Evolutionary conservation across 1,140 invertebrate genomes (phyloP), one percentile per base, ranked within the genome.

Genomic region (Pristionchus pacificus): DNA sequence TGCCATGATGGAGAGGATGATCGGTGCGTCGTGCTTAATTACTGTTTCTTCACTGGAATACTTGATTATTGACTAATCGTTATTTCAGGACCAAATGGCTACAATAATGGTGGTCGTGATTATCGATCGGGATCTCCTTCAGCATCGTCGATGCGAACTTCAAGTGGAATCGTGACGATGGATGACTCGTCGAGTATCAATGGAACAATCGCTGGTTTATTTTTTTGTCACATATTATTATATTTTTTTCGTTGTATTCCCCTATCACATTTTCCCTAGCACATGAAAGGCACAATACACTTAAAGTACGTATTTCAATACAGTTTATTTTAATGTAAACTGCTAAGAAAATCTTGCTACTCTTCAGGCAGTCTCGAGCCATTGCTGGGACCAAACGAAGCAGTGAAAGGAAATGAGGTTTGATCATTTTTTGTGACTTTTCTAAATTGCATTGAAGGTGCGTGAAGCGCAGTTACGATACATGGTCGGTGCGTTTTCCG

Each of bases 401-500:
- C 65, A 2, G 57, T 31, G 24, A 66, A 58, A 25, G 63, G 63
- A 30, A 60, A 31, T 6, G 38, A 63, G 24, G 59, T 55, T 31
- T n/a, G n/a, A n/a, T n/a, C n/a, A n/a, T n/a, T n/a, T n/a, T n/a
- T n/a, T n/a, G 19, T 59, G 66, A 24, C 68, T 60, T 64, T 38
- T 66, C 15, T 49, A 28, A 33, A 49, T 25, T 28, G 65, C 6
- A 68, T 28, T 63, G 60, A 49, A 24, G 71, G 64, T 25, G 71
- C 49, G 14, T 65, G 64, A 33, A 57, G 33, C 29, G 6, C 68
- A 70, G 57, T 25, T 70, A 3, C 38, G 55, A n/a, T 19, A 38
- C 1, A 32, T 73, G 38, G 27, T 73, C 2, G 29, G 57, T 38
- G 28, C 68, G 2, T 73, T 73, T 49, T 62, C 59, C 1, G 68